phyloP scores from a whole-genome alignment of 64 coral and sea anemone genomes.

The Montipora cactus region DNA sequence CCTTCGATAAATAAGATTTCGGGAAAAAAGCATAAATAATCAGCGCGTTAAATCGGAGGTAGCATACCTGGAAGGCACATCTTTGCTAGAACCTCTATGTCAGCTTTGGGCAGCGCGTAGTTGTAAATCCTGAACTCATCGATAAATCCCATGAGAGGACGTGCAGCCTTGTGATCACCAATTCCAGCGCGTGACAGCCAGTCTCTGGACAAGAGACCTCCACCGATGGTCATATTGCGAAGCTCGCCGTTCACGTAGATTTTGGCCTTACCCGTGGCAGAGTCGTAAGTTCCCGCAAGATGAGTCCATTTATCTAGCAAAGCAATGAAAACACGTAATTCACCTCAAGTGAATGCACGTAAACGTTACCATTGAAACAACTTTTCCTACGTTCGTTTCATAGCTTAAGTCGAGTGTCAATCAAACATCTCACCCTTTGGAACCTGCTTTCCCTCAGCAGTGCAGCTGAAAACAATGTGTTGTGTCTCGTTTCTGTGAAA shows the following conservation, averaged over 20 bases:
- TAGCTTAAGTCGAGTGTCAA: no score
- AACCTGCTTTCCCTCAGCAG: conserved; percentile 87
- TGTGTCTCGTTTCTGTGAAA: conserved; percentile 98
- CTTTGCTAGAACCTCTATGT: conserved; percentile 66
- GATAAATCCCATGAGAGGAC: conserved; percentile 91
- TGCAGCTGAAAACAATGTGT: conserved; percentile 84
- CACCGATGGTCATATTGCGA: conserved; percentile 92
- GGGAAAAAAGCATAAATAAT: neutral
- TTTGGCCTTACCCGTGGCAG: conserved; percentile 91
- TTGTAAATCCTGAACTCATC: conserved; percentile 99
- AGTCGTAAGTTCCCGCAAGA: conserved; percentile 92
- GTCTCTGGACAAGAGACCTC: conserved; percentile 86
- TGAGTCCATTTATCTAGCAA: conserved; percentile 88
- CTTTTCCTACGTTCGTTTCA: no score
- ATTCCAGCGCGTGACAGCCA: conserved; percentile 94
- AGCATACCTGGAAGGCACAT: conserved; percentile 52
- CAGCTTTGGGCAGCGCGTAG: conserved; percentile 84
- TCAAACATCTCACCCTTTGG: conserved; percentile 48
- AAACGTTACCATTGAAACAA: neutral
- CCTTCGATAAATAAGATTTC: no score
- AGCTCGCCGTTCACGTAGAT: conserved; percentile 94
- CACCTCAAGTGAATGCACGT: neutral
- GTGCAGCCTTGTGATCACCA: conserved; percentile 95
- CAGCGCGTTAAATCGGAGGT: neutral
- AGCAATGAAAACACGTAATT: neutral